phyloP scores from a whole-genome alignment of 2,888 invertebrate species.

The Pseudanteris insignis region DNA sequence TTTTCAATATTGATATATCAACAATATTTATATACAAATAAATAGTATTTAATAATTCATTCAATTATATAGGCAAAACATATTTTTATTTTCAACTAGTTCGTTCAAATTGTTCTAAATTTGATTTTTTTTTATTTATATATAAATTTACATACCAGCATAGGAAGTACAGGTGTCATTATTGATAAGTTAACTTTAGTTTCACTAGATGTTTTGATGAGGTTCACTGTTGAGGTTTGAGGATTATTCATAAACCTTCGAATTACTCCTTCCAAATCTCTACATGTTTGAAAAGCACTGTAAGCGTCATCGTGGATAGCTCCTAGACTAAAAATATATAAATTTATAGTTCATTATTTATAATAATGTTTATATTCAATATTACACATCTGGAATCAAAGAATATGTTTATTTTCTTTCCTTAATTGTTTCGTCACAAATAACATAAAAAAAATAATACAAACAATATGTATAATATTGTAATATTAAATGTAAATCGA shows the following conservation, averaged over 20 bases:
- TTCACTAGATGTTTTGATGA: background rate
- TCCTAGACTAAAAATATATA: slow-evolving; percentile 73
- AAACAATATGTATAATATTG: no score
- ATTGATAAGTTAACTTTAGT: slow-evolving; percentile 70
- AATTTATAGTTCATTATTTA: slow-evolving; percentile 8
- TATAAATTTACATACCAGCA: slow-evolving; percentile 76
- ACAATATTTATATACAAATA: no score
- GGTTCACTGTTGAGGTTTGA: slow-evolving; percentile 8
- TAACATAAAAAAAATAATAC: no score
- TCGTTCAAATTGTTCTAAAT: no score
- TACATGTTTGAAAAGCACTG: slow-evolving; percentile 84
- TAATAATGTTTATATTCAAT: background rate
- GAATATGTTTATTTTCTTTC: background rate
- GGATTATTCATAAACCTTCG: slow-evolving; percentile 49
- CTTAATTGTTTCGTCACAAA: no score
- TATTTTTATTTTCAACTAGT: no score
- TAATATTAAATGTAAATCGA: no score
- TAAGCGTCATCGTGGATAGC: slow-evolving; percentile 90
- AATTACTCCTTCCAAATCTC: slow-evolving; percentile 82
- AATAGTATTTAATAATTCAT: no score
- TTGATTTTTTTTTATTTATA: no score
- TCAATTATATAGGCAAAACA: no score
- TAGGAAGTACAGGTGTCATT: slow-evolving; percentile 92
- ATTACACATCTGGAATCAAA: background rate
- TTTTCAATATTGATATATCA: no score